Evolutionary conservation across 1,140 invertebrate genomes (phyloP).

Genomic region (silkworm (Bombyx mori)): DNA sequence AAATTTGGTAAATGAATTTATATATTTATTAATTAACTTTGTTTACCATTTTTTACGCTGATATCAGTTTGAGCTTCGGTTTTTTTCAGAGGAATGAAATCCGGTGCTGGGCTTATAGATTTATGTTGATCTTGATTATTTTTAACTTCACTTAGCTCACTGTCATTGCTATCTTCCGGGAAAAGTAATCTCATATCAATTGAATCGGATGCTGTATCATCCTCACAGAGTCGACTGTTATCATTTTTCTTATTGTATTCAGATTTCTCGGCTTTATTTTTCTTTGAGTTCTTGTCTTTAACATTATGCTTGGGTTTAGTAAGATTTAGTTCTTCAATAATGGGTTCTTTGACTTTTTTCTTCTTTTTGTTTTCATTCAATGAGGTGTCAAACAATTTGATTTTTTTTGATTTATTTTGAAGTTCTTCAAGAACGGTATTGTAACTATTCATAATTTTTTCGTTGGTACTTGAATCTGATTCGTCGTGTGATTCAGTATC

Average conservation of each 20-base stretch:
- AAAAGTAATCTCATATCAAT: conserved; percentile 49
- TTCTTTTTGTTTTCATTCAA: conserved; percentile 42
- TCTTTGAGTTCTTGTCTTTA: conserved; percentile 9
- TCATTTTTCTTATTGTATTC: conserved; percentile 3
- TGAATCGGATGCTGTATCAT: conserved; percentile 31
- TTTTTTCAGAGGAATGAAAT: conserved; percentile 36
- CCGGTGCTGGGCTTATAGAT: conserved; percentile 4
- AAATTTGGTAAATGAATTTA: too few relatives aligned
- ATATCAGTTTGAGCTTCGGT: conserved; percentile 35
- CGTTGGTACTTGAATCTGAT: conserved; percentile 37
- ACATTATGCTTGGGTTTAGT: conserved; percentile 33
- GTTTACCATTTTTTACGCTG: conserved; percentile 27
- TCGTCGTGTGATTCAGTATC: conserved; percentile 21
- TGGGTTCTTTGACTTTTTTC: conserved; percentile 24
- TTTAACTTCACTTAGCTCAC: conserved; percentile 15
- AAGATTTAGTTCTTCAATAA: conserved; percentile 54
- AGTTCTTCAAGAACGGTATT: conserved; percentile 40
- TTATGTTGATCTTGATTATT: conserved; percentile 11
- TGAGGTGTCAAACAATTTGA: conserved; percentile 33
- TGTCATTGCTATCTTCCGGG: conserved; percentile 47
- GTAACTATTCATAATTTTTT: conserved; percentile 48
- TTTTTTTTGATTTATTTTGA: conserved; percentile 29
- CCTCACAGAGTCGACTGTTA: conserved; percentile 1
- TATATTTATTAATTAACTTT: too few relatives aligned
- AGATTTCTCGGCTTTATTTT: conserved; percentile 3